These are phyloP conservation scores for Siphlonurus alternatus DNA, from an alignment of 2,888 invertebrate species.

Conservation along the genomic window DNA sequence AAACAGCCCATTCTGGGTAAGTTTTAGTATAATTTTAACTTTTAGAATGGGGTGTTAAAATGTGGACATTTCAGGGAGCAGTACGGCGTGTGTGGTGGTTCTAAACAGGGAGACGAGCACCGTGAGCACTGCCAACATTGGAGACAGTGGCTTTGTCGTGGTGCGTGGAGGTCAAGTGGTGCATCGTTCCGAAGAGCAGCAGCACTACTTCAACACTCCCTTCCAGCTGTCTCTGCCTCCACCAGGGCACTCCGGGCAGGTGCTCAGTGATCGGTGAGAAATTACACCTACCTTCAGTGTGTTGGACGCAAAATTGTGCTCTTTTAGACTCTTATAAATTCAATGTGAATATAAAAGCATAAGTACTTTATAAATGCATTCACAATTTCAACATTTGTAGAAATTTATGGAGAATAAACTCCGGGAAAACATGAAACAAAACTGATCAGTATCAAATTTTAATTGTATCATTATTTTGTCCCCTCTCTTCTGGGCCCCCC, in stretches of 20 bases:
- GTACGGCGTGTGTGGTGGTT: slow-evolving; percentile 93
- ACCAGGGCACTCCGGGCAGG: slow-evolving; percentile 69
- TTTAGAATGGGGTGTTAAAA: not conserved
- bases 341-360: not conserved
- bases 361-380: no score
- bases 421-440: no score
- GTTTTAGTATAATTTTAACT: slow-evolving; percentile 13
- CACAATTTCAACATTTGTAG: no score
- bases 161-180: slow-evolving; percentile 74
- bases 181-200: slow-evolving; percentile 89
- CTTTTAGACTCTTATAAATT: not conserved
- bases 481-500: no score
- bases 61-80: slow-evolving; percentile 58
- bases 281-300: not conserved
- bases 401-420: no score
- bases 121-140: slow-evolving; percentile 92
- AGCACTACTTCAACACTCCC: slow-evolving; percentile 98
- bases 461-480: no score
- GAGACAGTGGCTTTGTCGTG: slow-evolving; percentile 96
- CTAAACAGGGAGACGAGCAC: slow-evolving; percentile 77
- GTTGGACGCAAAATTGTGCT: not conserved
- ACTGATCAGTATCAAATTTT: no score
- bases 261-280: slow-evolving; percentile 71
- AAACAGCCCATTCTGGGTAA: slow-evolving; percentile 82
- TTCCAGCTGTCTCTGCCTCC: slow-evolving; percentile 93